Conservation (phyloP, 2,888 invertebrate genomes). For the Hylaea fasciaria region DNA sequence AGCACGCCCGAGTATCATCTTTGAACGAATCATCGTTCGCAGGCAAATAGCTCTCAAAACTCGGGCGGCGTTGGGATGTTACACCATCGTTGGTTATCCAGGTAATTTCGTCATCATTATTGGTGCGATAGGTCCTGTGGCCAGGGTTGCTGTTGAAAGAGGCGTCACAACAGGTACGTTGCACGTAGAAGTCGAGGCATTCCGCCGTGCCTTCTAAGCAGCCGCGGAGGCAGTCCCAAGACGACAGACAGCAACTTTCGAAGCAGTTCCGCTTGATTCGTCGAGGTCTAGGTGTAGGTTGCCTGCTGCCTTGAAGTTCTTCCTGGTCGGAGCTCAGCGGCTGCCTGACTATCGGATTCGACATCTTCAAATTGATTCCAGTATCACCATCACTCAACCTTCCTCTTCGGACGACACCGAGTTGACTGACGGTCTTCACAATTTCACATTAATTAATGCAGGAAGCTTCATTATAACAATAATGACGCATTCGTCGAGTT, state of each 20-base stretch:
- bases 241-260: not conserved
- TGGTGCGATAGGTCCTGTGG: not conserved
- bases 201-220: not conserved
- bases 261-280: not conserved
- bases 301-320: not conserved
- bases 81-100: slow-evolving; percentile 1
- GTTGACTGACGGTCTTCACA: too few species aligned
- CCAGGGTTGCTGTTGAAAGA: not conserved
- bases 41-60: too few species aligned
- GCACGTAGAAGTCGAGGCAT: not conserved
- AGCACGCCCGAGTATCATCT: not conserved
- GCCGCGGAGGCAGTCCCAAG: not conserved
- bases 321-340: not conserved
- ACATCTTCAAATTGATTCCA: not conserved
- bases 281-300: too few species aligned
- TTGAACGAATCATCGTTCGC: too few species aligned
- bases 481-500: too few species aligned
- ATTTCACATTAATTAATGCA: too few species aligned
- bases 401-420: too few species aligned
- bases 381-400: not conserved
- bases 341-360: slow-evolving; percentile 7
- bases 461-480: too few species aligned
- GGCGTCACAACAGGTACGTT: not conserved
- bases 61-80: too few species aligned
- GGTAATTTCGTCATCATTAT: slow-evolving; percentile 5